These are phyloP conservation scores for Drosophila lacicola DNA, from an alignment of 2,888 invertebrate species.

Conservation along the genomic window DNA sequence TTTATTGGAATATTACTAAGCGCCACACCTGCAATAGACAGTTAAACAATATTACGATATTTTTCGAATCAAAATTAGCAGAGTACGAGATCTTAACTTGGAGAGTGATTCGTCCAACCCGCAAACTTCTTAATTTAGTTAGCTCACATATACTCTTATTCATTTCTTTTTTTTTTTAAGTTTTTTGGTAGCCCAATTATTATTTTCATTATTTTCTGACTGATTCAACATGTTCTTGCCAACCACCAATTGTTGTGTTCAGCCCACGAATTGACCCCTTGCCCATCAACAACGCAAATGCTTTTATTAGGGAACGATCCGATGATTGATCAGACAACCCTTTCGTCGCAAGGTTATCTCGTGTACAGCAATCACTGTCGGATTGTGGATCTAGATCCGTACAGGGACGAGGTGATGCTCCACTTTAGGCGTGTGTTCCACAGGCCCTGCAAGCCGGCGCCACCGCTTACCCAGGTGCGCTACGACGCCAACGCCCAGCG, in stretches of 20 bases:
- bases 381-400: constrained; percentile 88
- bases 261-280: neutral
- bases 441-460: constrained; percentile 85
- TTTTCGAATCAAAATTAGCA: too few species aligned
- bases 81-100: too few species aligned
- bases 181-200: neutral
- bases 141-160: too few species aligned
- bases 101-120: too few species aligned
- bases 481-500: constrained; percentile 65
- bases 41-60: too few species aligned
- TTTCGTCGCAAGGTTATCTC: constrained; percentile 80
- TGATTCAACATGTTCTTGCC: neutral
- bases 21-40: too few species aligned
- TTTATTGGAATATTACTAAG: too few species aligned
- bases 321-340: neutral
- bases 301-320: neutral
- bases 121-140: too few species aligned
- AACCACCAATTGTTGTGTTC: too few species aligned
- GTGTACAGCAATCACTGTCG: constrained; percentile 87
- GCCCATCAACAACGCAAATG: neutral
- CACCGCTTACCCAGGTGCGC: constrained; percentile 80
- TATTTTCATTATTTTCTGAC: neutral
- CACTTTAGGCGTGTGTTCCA: constrained; percentile 86
- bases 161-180: too few species aligned
- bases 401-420: constrained; percentile 86